These are phyloP conservation scores for Conistra vaccinii DNA, from an alignment of 2,888 invertebrate species.

Conservation along the genomic window DNA sequence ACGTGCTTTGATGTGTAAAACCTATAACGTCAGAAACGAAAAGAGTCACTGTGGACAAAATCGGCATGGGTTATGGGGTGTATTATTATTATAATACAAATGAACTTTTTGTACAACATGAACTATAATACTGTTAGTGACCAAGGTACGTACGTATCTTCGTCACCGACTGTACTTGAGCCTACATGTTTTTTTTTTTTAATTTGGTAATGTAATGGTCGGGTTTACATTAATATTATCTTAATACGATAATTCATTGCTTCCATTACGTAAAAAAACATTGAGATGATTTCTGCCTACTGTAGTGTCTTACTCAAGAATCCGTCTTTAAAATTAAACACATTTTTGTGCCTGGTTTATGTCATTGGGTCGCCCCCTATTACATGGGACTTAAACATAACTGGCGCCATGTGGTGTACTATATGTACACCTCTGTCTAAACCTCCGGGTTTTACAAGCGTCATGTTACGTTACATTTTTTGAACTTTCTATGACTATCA, in stretches of 20 bases:
- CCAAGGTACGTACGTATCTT: not conserved
- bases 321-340: not conserved
- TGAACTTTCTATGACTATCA: not conserved
- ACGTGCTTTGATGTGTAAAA: not conserved
- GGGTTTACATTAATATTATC: not conserved
- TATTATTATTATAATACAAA: not conserved
- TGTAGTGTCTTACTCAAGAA: not conserved
- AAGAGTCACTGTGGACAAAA: not conserved
- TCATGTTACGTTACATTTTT: not conserved
- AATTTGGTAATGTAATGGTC: not conserved
- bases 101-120: not conserved
- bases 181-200: too few relatives aligned
- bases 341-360: too few relatives aligned
- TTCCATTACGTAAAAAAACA: not conserved
- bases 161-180: not conserved
- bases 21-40: not conserved
- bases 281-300: not conserved
- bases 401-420: not conserved
- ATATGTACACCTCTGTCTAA: not conserved
- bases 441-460: not conserved
- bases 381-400: not conserved
- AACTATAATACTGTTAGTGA: not conserved
- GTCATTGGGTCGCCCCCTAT: not conserved
- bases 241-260: not conserved
- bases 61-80: not conserved